These are phyloP conservation scores for Cerceris ruficornis DNA, from an alignment of 2,888 invertebrate genomes.

Conservation along the genomic window DNA sequence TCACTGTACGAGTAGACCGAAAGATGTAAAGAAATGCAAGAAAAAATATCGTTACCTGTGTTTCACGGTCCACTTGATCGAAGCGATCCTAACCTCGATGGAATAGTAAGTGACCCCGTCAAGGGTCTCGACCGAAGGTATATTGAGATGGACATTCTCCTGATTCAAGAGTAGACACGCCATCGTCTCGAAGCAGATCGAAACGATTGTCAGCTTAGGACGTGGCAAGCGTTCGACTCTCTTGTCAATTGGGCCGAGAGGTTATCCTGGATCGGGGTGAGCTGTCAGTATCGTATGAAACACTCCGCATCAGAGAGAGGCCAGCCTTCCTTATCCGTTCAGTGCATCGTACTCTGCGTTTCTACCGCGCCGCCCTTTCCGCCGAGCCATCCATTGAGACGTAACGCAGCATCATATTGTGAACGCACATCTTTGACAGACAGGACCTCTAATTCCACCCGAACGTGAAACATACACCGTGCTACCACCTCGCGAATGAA, in stretches of 20 bases:
- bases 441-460: slow-evolving; percentile 9
- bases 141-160: slow-evolving; percentile 86
- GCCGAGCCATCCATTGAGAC: slow-evolving; percentile 21
- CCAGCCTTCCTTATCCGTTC: slow-evolving; percentile 26
- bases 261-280: slow-evolving; percentile 49
- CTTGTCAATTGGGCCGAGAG: slow-evolving; percentile 28
- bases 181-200: slow-evolving; percentile 82
- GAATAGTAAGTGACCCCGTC: slow-evolving; percentile 89
- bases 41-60: slow-evolving; percentile 83
- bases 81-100: slow-evolving; percentile 87
- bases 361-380: slow-evolving; percentile 23
- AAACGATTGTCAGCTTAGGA: slow-evolving; percentile 3
- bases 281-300: slow-evolving; percentile 24
- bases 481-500: slow-evolving; percentile 34
- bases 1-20: not conserved
- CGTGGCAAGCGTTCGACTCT: slow-evolving; percentile 25
- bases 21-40: not conserved
- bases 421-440: slow-evolving; percentile 49
- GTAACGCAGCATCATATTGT: not conserved
- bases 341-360: slow-evolving; percentile 37
- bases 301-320: slow-evolving; percentile 45
- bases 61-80: slow-evolving; percentile 91
- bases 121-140: slow-evolving; percentile 86
- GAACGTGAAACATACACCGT: not conserved
- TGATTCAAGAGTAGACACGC: slow-evolving; percentile 88